Evolutionary conservation across 1,140 invertebrate species (phyloP), one percentile per base, ranked within the genome.

Genomic region (Diorhabda elongata): DNA sequence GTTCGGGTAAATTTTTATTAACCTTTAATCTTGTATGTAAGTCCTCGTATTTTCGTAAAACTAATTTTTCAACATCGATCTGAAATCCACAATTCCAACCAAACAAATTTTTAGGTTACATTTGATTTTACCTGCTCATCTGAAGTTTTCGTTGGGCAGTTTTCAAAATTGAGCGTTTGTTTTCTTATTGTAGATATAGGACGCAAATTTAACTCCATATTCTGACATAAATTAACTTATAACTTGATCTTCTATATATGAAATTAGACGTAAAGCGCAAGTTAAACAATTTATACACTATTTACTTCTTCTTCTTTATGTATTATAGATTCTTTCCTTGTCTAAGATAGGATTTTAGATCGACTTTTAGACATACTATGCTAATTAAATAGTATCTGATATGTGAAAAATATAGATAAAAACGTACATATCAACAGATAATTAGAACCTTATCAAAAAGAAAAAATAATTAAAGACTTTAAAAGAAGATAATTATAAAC

Each of bases 41-140:
- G 9, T 71, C 71, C 44, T 69, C 65, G 26, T 64, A 76, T 66
- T 75, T 76, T 47, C 72, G 73, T 41, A 73, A 68, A n/a, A 78
- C 71, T n/a, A 26, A 52, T 57, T 73, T 68, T 71, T 78, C 77
- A 7, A 78, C 77, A 70, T 66, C 63, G 44, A 71, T 66, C 77
- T 78, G 57, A 66, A 69, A 74, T 6, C 3, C 47, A 65, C 58
- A 64, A 66, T 26, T 26, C 26, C 26, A 26, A 26, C 26, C 26
- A 26, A 26, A 26, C 6, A 52, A 52, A 8, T 52, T 52, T 63
- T 42, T 57, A 67, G 59, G 67, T 59, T 62, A 68, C 66, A 42
- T 69, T 52, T 9, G 5, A 43, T 63, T 69, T 71, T 82, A 88
- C 87, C 81, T 88, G 87, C 71, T 88, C 86, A 68, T 81, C 78